Evolutionary conservation across 2,797 vertebrate genomes (phyloP).

Genomic region (Miichthys miiuy): DNA sequence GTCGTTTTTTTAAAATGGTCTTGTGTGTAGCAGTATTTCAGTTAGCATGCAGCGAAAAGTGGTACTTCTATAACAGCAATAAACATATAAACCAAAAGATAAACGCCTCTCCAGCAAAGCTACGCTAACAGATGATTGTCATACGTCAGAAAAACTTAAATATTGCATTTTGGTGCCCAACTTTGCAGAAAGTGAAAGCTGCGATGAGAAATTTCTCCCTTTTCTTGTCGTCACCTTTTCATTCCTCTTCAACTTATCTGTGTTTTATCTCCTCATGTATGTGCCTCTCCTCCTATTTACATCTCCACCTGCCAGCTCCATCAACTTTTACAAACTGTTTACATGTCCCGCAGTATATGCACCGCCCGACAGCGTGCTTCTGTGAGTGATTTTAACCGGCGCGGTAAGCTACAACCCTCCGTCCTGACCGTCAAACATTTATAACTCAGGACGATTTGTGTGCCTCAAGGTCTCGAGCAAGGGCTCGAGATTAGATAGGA

Average conservation of each 20-base stretch:
- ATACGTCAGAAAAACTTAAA: slow-evolving; percentile 28
- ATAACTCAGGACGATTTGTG: slow-evolving; percentile 15
- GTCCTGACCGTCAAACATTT: not conserved
- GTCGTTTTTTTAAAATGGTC: not conserved
- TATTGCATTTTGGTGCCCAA: slow-evolving; percentile 17
- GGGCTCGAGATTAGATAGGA: slow-evolving; percentile 13
- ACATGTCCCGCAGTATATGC: slow-evolving; percentile 4
- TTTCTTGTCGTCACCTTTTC: not conserved
- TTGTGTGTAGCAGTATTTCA: not conserved
- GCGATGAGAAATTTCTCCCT: not conserved
- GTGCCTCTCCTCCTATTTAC: not conserved
- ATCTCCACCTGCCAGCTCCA: not conserved
- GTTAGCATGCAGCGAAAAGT: not conserved
- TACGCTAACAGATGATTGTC: slow-evolving; percentile 56
- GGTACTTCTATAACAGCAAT: slow-evolving; percentile 4
- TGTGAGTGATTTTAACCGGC: not conserved
- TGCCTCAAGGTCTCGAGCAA: not conserved
- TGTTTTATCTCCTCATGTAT: not conserved
- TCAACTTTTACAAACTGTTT: slow-evolving; percentile 1
- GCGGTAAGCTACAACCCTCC: not conserved
- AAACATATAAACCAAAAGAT: not conserved
- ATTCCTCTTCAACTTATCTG: not conserved
- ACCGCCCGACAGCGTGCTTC: not conserved
- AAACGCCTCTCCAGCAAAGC: slow-evolving; percentile 11
- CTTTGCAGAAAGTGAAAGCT: slow-evolving; percentile 7